phyloP scores from a whole-genome alignment of 2,797 vertebrate species.

The Moxostoma hubbsi region DNA sequence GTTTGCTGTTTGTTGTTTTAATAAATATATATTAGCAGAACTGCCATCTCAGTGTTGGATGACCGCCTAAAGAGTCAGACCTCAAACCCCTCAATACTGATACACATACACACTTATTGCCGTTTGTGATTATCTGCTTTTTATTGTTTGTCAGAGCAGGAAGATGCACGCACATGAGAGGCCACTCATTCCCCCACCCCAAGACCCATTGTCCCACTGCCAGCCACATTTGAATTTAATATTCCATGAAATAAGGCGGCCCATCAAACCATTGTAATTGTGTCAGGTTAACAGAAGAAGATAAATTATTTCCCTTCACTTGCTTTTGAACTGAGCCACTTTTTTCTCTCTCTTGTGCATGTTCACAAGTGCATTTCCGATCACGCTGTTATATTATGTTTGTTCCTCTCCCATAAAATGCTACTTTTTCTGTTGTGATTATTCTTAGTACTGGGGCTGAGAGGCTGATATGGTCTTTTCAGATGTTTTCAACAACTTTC shows the following conservation, averaged over 20 bases:
- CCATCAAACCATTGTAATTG: conserved; percentile 93
- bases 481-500: conserved; percentile 86
- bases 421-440: conserved; percentile 85
- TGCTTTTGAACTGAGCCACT: conserved; percentile 66
- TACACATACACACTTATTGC: not conserved
- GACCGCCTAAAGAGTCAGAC: conserved; percentile 22
- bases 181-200: conserved; percentile 48
- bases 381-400: conserved; percentile 38
- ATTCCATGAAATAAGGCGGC: conserved; percentile 96
- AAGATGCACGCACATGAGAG: conserved; percentile 49
- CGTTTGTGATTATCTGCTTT: conserved; percentile 51
- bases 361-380: conserved; percentile 51
- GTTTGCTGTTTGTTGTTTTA: no score
- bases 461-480: conserved; percentile 85
- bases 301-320: conserved; percentile 84
- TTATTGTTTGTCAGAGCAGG: conserved; percentile 64
- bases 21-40: not conserved
- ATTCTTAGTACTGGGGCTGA: conserved; percentile 86
- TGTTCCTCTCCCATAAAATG: conserved; percentile 55
- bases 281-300: conserved; percentile 96
- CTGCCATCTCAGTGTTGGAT: conserved; percentile 1
- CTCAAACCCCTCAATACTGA: conserved; percentile 1
- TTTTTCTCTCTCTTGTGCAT: conserved; percentile 43
- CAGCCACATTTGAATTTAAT: conserved; percentile 96
- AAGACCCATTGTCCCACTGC: conserved; percentile 84